Percentiles rank a stretch among this genome's conserved stretches.
Evolutionary conservation across 2,797 vertebrate genomes (phyloP).

Genomic region (Tauraco hartlaubi): DNA sequence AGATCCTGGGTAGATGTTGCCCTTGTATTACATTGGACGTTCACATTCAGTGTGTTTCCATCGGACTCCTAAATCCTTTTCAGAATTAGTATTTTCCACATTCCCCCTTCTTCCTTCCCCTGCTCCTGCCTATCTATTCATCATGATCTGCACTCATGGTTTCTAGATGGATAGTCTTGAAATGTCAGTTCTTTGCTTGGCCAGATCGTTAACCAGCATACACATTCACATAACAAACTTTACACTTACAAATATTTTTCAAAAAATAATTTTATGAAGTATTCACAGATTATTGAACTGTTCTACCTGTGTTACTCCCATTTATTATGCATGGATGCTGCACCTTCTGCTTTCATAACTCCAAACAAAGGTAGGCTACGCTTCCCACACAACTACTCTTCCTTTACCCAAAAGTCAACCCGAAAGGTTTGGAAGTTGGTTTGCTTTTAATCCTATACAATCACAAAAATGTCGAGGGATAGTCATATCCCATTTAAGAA

Average conservation of each 20-base stretch:
- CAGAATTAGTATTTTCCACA: background rate
- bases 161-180: background rate
- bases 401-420: background rate
- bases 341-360: background rate
- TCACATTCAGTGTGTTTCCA: background rate
- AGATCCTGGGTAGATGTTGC: background rate
- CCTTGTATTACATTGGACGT: background rate
- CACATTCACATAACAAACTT: background rate
- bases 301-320: background rate
- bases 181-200: background rate
- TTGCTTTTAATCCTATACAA: background rate
- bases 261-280: conserved; percentile 14
- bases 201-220: background rate
- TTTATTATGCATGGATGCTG: background rate
- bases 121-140: background rate
- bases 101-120: background rate
- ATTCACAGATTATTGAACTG: background rate
- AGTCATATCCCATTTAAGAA: background rate
- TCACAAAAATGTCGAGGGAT: background rate
- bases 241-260: background rate
- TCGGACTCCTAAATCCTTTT: background rate
- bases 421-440: background rate
- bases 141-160: background rate
- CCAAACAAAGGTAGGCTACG: background rate
- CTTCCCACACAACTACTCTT: background rate